These are phyloP conservation scores for Chymomyza procnemis DNA, from an alignment of 2,888 invertebrate genomes.

Conservation along the genomic window DNA sequence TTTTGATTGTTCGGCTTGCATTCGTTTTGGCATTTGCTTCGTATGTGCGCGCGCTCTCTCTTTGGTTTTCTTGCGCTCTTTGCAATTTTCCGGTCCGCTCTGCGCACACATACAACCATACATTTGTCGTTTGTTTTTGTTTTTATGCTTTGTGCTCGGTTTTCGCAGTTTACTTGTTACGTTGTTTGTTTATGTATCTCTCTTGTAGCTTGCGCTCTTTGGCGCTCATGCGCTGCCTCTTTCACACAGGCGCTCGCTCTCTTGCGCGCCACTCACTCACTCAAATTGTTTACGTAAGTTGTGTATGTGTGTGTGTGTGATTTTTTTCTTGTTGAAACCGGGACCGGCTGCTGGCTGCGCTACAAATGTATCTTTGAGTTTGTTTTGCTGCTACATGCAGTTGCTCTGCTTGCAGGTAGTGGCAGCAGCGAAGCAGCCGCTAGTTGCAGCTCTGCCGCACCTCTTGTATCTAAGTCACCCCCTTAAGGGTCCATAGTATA, in stretches of 20 bases:
- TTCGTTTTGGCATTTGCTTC: constrained; percentile 24
- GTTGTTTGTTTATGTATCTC: constrained; percentile 59
- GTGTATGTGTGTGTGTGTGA: too few species aligned
- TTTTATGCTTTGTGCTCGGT: constrained; percentile 65
- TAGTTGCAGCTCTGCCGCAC: constrained; percentile 29
- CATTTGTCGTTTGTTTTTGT: constrained; percentile 65
- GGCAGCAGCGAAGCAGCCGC: neutral
- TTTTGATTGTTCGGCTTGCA: constrained; percentile 23
- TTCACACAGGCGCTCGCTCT: constrained; percentile 21
- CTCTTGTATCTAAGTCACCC: too few species aligned
- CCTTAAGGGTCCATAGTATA: neutral
- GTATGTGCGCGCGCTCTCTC: constrained; percentile 12
- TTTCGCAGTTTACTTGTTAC: constrained; percentile 60
- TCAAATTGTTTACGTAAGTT: constrained; percentile 58
- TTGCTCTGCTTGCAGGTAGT: constrained; percentile 33
- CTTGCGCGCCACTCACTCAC: constrained; percentile 23
- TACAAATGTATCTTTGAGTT: neutral
- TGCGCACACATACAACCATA: constrained; percentile 5
- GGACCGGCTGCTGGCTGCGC: constrained; percentile 8
- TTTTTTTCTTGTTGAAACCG: neutral
- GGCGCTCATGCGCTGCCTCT: constrained; percentile 21
- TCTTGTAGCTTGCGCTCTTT: constrained; percentile 26
- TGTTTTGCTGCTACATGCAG: constrained; percentile 1
- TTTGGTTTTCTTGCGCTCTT: neutral
- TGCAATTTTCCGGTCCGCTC: constrained; percentile 4